A percentile compares a stretch with the other conserved stretches of the same genome.
Evolutionary conservation across 2,113 vertebrate genomes (phyloP).

Genomic region (Chionomys nivalis): DNA sequence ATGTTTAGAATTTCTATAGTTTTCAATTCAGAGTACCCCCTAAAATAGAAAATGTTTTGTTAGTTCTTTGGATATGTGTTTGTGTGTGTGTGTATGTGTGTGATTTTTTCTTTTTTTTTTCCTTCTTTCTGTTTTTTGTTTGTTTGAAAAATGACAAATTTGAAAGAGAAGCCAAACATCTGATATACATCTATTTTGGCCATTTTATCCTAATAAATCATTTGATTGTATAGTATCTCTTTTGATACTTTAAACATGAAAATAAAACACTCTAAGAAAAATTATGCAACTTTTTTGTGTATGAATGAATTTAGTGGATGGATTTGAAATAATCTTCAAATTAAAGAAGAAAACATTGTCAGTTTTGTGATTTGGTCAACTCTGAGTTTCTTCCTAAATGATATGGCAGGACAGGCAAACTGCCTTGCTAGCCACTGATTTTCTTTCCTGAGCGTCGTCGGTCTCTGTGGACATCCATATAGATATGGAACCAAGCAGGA

Average conservation of each 20-base stretch:
- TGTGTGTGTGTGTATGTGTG: no score
- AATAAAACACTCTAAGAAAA: not conserved
- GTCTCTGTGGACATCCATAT: not conserved
- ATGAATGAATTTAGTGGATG: not conserved
- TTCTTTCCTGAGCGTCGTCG: rapidly evolving
- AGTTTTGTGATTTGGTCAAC: not conserved
- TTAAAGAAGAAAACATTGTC: not conserved
- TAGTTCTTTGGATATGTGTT: not conserved
- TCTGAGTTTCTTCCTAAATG: not conserved
- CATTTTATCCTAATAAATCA: not conserved
- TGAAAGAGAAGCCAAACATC: not conserved
- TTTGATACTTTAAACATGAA: not conserved
- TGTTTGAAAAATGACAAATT: not conserved
- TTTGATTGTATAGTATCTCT: not conserved
- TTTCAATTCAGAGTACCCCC: not conserved
- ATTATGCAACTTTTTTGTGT: not conserved
- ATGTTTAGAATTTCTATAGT: not conserved
- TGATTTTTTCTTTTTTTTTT: not conserved
- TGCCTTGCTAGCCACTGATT: not conserved
- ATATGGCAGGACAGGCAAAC: not conserved
- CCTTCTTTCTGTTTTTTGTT: not conserved
- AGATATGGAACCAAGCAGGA: not conserved
- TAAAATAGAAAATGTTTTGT: not conserved
- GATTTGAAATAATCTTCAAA: slow-evolving; percentile 1
- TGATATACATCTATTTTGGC: not conserved